phyloP scores from a whole-genome alignment of 1,140 invertebrate species.

The Heliconius hermathena region DNA sequence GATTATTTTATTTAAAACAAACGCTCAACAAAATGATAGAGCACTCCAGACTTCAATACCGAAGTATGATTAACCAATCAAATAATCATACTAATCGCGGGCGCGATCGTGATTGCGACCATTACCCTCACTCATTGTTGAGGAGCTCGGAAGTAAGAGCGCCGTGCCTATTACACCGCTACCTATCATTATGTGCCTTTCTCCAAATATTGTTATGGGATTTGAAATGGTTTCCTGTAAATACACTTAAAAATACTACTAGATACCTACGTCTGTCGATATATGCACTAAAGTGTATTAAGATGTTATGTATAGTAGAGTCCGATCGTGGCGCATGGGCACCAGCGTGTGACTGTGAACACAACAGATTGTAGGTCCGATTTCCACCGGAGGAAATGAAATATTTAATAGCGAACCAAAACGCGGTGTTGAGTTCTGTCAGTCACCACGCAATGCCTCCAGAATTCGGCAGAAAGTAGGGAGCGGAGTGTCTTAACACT shows the following conservation, averaged over 20 bases:
- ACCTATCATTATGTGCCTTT: constrained; percentile 29
- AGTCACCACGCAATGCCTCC: background rate
- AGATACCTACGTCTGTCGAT: too few relatives aligned
- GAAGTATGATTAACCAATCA: constrained; percentile 55
- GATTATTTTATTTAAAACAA: constrained; percentile 19
- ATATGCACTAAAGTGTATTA: too few relatives aligned
- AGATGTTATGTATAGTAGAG: too few relatives aligned
- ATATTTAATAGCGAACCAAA: background rate
- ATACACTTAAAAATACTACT: background rate
- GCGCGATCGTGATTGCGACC: constrained; percentile 34
- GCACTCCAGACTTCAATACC: constrained; percentile 4
- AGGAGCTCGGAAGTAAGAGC: constrained; percentile 26
- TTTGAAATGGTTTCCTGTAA: constrained; percentile 3
- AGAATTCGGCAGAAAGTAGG: background rate
- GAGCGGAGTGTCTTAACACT: background rate
- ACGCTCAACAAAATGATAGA: constrained; percentile 17
- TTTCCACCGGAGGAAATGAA: too few relatives aligned
- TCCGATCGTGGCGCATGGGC: too few relatives aligned
- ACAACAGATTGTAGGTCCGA: too few relatives aligned
- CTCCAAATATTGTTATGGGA: constrained; percentile 25
- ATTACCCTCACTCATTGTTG: constrained; percentile 31
- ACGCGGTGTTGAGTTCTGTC: background rate
- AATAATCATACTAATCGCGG: constrained; percentile 59
- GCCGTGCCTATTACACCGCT: background rate
- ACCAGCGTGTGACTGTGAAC: too few relatives aligned